Base-by-base conservation (phyloP, 2,113 vertebrate genomes). In the Lepus timidus region DNA sequence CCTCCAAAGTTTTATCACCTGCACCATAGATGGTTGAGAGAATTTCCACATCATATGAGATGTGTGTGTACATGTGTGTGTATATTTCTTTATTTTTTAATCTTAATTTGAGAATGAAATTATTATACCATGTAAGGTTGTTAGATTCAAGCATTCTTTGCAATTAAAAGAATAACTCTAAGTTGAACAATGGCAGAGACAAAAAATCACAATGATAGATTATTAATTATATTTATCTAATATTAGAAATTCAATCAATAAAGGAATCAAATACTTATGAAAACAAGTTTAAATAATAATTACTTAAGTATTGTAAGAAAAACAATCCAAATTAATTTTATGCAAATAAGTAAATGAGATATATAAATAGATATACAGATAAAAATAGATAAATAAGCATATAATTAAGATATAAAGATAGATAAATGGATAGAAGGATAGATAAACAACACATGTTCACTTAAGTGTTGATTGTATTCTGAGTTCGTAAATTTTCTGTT, bases 111-210 rank as follows among this genome's bases (percentile, higher is more conserved):
- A 39, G 20, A 33, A 92, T 74, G 89, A 97, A 95, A 92, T 55
- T 31, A 29, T 44, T 52, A 82, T 74, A 93, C 31, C 31, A 20
- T 16, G 2, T 80, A 95, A 81, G 79, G 33, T 62, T 67, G 91
- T 51, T 93, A 94, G 97, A 96, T 25, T 84, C 64, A 86, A 83
- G 51, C 36, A 44, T 9, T 49, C 6, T 92, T 96, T 73, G 90
- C 17, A 96, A 85, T 83, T 70, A 65, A 95, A 93, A 89, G 20
- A 31, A 87, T 61, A 64, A 44, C 12, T 93, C 6, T 13, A 7
- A 52, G 8, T 22, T 20, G 49, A 49, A 76, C 58, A 82, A 10
- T 68, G 27, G 89, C 44, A 94, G 79, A 93, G 58, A 49, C 71
- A 76, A 55, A 93, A 92, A 73, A 49, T 3, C 75, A 55, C 62